Percentiles rank a stretch among this genome's conserved stretches.
phyloP scores from a whole-genome alignment of 2,888 invertebrate genomes.

The Apamea epomidion region DNA sequence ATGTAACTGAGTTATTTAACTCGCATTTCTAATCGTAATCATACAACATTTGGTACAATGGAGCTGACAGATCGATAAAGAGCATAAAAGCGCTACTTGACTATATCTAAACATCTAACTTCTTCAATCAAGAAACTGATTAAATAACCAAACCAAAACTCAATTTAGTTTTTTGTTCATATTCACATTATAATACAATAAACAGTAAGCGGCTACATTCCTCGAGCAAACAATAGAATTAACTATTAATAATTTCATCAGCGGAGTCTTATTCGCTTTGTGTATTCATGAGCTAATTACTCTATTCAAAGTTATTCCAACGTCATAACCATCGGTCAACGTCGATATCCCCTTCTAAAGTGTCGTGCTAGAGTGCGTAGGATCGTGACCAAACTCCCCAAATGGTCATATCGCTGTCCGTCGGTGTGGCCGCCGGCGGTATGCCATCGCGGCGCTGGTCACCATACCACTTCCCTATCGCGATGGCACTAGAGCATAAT shows the following conservation, averaged over 20 bases:
- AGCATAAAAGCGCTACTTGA: slow-evolving; percentile 55
- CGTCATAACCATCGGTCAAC: slow-evolving; percentile 88
- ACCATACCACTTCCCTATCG: slow-evolving; percentile 69
- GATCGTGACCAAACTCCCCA: slow-evolving; percentile 88
- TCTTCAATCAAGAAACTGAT: slow-evolving; percentile 43
- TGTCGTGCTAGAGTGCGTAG: slow-evolving; percentile 80
- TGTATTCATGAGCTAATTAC: slow-evolving; percentile 87
- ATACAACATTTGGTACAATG: slow-evolving; percentile 61
- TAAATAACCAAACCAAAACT: slow-evolving; percentile 46
- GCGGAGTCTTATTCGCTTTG: slow-evolving; percentile 78
- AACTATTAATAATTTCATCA: slow-evolving; percentile 79
- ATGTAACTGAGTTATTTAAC: slow-evolving; percentile 60
- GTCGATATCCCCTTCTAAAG: slow-evolving; percentile 85
- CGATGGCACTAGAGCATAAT: slow-evolving; percentile 74
- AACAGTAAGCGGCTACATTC: slow-evolving; percentile 73
- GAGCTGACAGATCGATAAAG: slow-evolving; percentile 60
- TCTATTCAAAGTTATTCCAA: slow-evolving; percentile 89
- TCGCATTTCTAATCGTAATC: slow-evolving; percentile 62
- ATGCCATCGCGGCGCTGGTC: slow-evolving; percentile 36
- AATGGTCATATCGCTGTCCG: slow-evolving; percentile 82
- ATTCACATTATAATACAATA: slow-evolving; percentile 72
- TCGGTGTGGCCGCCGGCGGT: slow-evolving; percentile 79
- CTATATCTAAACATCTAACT: slow-evolving; percentile 58
- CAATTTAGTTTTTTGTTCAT: slow-evolving; percentile 47
- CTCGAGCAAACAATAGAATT: slow-evolving; percentile 76